A percentile compares a stretch with the other conserved stretches of the same genome.
phyloP scores from a whole-genome alignment of 2,888 invertebrate genomes.

The Lepidonotus clava region DNA sequence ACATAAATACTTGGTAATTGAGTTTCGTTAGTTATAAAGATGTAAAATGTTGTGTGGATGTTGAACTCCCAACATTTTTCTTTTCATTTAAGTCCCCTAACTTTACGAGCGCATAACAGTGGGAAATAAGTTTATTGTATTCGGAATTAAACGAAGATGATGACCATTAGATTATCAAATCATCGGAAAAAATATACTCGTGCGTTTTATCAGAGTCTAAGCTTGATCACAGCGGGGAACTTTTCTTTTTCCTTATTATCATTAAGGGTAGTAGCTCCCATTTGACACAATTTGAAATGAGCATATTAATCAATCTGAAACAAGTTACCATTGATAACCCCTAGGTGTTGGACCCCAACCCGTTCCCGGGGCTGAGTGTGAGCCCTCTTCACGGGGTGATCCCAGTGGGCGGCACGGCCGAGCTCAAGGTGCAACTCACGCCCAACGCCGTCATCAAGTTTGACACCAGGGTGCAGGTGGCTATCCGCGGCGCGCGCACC shows the following conservation, averaged over 20 bases:
- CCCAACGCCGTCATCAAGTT: slow-evolving; percentile 79
- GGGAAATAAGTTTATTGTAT: no score
- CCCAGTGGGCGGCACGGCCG: slow-evolving; percentile 78
- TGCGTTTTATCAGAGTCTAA: no score
- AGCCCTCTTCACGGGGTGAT: slow-evolving; percentile 78
- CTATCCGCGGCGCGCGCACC: slow-evolving; percentile 77
- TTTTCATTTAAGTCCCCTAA: neutral
- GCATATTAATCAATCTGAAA: neutral
- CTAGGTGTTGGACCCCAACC: slow-evolving; percentile 79
- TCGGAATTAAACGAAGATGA: no score
- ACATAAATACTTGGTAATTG: no score
- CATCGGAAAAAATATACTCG: no score
- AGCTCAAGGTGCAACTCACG: slow-evolving; percentile 75
- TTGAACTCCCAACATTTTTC: neutral
- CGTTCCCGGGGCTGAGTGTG: slow-evolving; percentile 78
- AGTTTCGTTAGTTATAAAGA: no score
- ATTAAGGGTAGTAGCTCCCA: no score
- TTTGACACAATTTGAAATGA: no score
- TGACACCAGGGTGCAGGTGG: slow-evolving; percentile 77
- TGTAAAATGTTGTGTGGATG: no score
- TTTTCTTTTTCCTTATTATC: no score
- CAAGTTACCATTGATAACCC: neutral
- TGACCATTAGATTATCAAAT: no score
- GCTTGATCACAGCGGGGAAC: no score
- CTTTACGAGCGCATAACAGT: neutral